Evolutionary conservation across 2,888 invertebrate species (phyloP).

Genomic region (Nemurella pictetii): DNA sequence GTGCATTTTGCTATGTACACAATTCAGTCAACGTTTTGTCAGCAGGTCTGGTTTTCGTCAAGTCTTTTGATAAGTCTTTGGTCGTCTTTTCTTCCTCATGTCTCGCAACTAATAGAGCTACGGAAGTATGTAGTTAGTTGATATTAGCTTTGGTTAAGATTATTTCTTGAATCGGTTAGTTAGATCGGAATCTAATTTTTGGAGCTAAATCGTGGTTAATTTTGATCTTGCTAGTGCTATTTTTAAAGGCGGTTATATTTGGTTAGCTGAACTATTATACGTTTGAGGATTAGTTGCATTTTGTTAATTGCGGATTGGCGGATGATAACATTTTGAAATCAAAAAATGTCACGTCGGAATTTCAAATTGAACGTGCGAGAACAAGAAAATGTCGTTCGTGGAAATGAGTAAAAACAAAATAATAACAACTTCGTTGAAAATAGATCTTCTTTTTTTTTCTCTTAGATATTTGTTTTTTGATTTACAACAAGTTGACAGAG

Average conservation of each 20-base stretch:
- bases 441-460: not conserved
- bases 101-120: not conserved
- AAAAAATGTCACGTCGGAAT: not conserved
- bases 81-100: not conserved
- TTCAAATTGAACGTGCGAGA: not conserved
- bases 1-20: not conserved
- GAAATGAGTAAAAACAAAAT: not conserved
- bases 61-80: not conserved
- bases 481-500: not conserved
- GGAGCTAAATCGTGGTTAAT: not conserved
- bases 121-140: not conserved
- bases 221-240: not conserved
- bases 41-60: not conserved
- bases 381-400: not conserved
- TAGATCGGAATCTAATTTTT: not conserved
- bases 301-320: not conserved
- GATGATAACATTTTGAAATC: not conserved
- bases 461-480: not conserved
- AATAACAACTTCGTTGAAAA: not conserved
- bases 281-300: too few relatives aligned
- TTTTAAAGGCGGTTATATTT: not conserved
- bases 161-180: not conserved
- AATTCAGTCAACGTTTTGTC: not conserved
- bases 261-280: not conserved
- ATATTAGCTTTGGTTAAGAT: not conserved